Evolutionary conservation across 2,113 vertebrate species (phyloP).

Genomic region (Nansenia antarctica): DNA sequence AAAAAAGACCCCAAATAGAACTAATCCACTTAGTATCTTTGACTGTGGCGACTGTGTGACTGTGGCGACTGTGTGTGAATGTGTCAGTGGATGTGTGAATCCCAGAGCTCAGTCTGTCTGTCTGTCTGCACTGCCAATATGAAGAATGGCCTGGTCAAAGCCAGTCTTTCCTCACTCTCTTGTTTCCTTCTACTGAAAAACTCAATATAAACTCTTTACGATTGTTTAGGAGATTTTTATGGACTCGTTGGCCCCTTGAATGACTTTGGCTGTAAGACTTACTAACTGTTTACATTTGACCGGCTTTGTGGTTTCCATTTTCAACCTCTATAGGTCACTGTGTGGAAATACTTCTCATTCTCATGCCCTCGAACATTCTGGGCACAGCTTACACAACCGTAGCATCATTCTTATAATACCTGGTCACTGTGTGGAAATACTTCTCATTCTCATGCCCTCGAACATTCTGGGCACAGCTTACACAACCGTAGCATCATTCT

Average conservation of each 20-base stretch:
- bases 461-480: neutral
- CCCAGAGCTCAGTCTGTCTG: neutral
- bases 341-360: too few species aligned
- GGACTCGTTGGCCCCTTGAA: neutral
- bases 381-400: neutral
- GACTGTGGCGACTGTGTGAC: neutral
- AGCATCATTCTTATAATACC: neutral
- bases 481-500: too few species aligned
- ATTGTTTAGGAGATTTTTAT: constrained; percentile 12
- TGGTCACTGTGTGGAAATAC: too few species aligned
- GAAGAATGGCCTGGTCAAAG: neutral
- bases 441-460: neutral
- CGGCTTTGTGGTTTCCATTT: constrained; percentile 16
- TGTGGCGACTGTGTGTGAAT: neutral
- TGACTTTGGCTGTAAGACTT: constrained; percentile 32
- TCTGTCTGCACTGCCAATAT: neutral
- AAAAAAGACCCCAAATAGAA: too few species aligned
- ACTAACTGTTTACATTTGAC: constrained; percentile 30
- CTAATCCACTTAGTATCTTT: neutral
- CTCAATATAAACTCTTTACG: constrained; percentile 20
- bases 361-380: neutral
- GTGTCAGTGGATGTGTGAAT: neutral
- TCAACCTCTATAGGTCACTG: constrained; percentile 1
- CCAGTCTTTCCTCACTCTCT: neutral
- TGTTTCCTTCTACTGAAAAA: constrained; percentile 8